Evolutionary conservation across 1,140 invertebrate genomes (phyloP).

Genomic region (Drosophila tristis): DNA sequence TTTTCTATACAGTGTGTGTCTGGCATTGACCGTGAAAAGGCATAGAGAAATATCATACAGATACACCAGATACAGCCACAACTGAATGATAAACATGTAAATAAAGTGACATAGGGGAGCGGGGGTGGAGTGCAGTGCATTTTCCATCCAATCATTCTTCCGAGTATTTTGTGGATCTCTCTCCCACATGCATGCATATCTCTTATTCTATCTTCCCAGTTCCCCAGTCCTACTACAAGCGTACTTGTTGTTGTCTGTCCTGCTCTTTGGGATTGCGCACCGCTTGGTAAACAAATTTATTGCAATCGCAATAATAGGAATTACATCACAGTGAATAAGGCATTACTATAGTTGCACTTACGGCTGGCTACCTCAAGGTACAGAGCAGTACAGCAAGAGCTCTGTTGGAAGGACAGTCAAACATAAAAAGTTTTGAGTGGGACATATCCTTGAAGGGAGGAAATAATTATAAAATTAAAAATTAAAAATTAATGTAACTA

Average conservation of each 20-base stretch:
- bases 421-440: too few relatives aligned
- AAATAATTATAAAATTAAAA: too few relatives aligned
- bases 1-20: conserved; percentile 4
- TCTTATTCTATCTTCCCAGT: conserved; percentile 2
- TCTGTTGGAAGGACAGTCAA: too few relatives aligned
- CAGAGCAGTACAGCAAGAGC: too few relatives aligned
- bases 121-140: conserved; percentile 9
- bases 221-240: too few relatives aligned
- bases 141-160: conserved; percentile 26
- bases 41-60: not conserved
- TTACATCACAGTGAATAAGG: conserved; percentile 58
- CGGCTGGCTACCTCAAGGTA: not conserved
- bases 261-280: conserved; percentile 14
- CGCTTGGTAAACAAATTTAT: conserved; percentile 63
- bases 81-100: not conserved
- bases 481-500: too few relatives aligned
- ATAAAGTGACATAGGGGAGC: not conserved
- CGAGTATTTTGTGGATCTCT: conserved; percentile 20
- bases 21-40: conserved; percentile 49
- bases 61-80: not conserved
- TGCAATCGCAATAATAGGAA: conserved; percentile 54
- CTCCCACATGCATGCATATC: not conserved
- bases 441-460: too few relatives aligned
- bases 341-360: conserved; percentile 13
- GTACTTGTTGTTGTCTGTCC: not conserved